Evolutionary conservation across 2,113 vertebrate genomes (phyloP), one percentile per base, ranked within the genome.

Genomic region (Dascyllus trimaculatus): DNA sequence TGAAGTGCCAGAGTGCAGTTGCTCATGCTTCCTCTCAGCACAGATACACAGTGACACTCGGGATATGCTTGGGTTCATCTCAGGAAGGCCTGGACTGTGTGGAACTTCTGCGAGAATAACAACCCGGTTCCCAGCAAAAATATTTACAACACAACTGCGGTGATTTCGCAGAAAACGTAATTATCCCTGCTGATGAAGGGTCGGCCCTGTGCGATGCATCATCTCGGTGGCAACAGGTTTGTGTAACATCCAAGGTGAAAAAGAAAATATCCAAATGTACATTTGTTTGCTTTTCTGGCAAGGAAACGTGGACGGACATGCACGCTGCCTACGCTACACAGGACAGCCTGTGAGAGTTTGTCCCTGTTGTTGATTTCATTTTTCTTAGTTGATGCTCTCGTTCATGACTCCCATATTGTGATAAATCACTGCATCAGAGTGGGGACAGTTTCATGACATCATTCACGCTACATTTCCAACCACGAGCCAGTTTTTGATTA

Each of bases 401-500:
- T 67, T 90, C 90, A 86, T 84, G 84, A 86, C 77, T 84, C 75
- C 59, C 71, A 74, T 63, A 63, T 88, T 19, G 67, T 82, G 84
- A 93, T 95, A 91, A 92, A 95, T 94, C 91, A 93, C 80, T 66
- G 79, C 90, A 79, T 94, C 92, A 71, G 73, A 81, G 75, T 76
- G 48, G 87, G 84, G 91, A 95, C 89, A 92, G 86, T 88, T 94
- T 93, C 78, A 94, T 92, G 91, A 94, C 89, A 92, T 92, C 85
- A 91, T 92, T 93, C 91, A 94, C 80, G 94, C 90, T 94, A 93
- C 93, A 94, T 95, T 95, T 95, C 90, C 92, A 94, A 81, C 88
- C 26, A 54, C 49, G 72, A 63, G 89, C 72, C 87, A 81, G 85
- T 67, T 90, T 95, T 91, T 95, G 93, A 95, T 95, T 95, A 90